Evolutionary conservation across 2,888 invertebrate genomes (phyloP).

Genomic region (Lymantria monacha): DNA sequence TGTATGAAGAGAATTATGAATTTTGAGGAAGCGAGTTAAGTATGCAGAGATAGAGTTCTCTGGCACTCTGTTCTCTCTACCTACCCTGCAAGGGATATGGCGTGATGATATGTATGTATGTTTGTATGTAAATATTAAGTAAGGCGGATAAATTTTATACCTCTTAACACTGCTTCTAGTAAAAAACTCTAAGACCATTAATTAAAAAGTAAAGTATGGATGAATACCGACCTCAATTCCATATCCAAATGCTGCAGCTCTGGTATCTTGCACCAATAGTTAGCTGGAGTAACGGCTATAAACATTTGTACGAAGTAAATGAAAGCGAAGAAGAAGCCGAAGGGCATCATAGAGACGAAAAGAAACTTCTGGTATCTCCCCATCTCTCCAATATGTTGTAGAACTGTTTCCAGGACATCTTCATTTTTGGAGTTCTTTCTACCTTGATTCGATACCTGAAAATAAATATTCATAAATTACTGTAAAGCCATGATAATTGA

Average conservation of each 20-base stretch:
- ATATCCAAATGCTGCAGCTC: slow-evolving; percentile 54
- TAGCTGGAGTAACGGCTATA: slow-evolving; percentile 62
- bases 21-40: too few species aligned
- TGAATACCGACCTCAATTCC: slow-evolving; percentile 49
- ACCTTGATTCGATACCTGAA: slow-evolving; percentile 16
- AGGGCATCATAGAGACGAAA: slow-evolving; percentile 63
- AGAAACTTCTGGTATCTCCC: slow-evolving; percentile 66
- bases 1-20: too few species aligned
- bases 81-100: too few species aligned
- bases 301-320: slow-evolving; percentile 74
- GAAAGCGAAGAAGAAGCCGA: slow-evolving; percentile 67
- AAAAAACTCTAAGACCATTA: too few species aligned
- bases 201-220: too few species aligned
- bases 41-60: too few species aligned
- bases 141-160: too few species aligned
- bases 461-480: not conserved
- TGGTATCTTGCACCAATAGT: slow-evolving; percentile 66
- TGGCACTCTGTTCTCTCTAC: too few species aligned
- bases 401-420: slow-evolving; percentile 55
- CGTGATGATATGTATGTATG: too few species aligned
- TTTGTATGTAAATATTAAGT: too few species aligned
- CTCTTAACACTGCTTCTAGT: too few species aligned
- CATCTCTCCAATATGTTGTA: slow-evolving; percentile 64
- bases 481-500: not conserved
- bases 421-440: slow-evolving; percentile 27